These are phyloP conservation scores for Deilephila porcellus DNA, from an alignment of 2,888 invertebrate species.

Conservation along the genomic window DNA sequence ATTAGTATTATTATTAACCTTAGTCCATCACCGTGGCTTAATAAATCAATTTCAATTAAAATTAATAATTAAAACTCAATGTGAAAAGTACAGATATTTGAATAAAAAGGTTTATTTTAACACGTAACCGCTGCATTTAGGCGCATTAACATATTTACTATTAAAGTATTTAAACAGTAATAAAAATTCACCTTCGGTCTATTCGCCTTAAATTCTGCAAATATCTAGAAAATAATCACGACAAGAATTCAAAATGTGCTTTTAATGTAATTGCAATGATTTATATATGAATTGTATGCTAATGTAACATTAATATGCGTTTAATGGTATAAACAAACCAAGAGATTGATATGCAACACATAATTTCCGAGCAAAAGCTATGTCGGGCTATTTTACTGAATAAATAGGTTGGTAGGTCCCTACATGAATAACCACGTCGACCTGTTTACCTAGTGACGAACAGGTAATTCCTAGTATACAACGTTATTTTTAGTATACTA, in stretches of 20 bases:
- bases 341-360: not conserved
- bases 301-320: conserved; percentile 31
- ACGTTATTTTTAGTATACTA: too few species aligned
- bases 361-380: not conserved
- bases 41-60: too few species aligned
- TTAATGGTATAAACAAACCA: not conserved
- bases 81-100: too few species aligned
- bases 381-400: not conserved
- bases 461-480: too few species aligned
- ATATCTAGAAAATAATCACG: conserved; percentile 29
- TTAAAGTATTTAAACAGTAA: too few species aligned
- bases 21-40: too few species aligned
- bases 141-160: too few species aligned
- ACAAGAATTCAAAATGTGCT: conserved; percentile 30
- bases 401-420: not conserved
- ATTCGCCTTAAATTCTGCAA: conserved; percentile 6
- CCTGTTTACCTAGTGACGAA: too few species aligned
- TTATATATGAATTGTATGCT: conserved; percentile 37
- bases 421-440: not conserved
- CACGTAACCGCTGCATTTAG: too few species aligned
- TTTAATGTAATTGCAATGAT: conserved; percentile 34
- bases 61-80: too few species aligned
- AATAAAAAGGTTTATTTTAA: too few species aligned
- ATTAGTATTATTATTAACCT: too few species aligned
- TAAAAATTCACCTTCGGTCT: conserved; percentile 9